These are phyloP conservation scores for Pyrrhura leucotis DNA, from an alignment of 2,797 vertebrate genomes.

Conservation along the genomic window DNA sequence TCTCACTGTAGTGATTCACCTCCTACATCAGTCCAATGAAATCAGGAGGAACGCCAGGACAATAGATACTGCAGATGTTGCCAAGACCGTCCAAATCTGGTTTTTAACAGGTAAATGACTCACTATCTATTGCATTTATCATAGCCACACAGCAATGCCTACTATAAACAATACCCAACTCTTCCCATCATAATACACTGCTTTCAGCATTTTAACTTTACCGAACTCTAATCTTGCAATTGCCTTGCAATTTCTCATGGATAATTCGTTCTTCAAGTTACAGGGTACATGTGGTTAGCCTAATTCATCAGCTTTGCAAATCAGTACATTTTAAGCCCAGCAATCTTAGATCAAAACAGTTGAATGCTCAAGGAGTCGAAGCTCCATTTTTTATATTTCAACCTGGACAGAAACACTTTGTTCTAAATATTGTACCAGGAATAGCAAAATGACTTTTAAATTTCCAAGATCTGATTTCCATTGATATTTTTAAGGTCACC, in stretches of 20 bases:
- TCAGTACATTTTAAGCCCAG: constrained; percentile 7
- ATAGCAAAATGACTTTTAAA: rapidly evolving
- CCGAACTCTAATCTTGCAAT: not conserved
- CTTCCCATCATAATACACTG: rapidly evolving
- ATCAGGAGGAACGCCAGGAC: not conserved
- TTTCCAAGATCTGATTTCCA: not conserved
- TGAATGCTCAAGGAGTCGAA: rapidly evolving
- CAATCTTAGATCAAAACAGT: not conserved
- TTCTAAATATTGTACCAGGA: not conserved
- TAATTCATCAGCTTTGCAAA: constrained; percentile 33
- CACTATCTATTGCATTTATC: not conserved
- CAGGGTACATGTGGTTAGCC: not conserved
- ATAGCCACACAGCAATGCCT: not conserved
- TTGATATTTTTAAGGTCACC: not conserved
- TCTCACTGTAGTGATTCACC: not conserved
- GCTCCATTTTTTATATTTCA: not conserved
- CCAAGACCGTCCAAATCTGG: not conserved
- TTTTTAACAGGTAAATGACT: not conserved
- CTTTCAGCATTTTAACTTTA: not conserved
- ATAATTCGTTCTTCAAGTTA: constrained; percentile 20
- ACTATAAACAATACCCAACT: not conserved
- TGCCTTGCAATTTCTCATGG: constrained; percentile 8
- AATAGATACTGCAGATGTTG: not conserved
- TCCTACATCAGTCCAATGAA: not conserved
- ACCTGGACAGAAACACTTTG: not conserved